These are phyloP conservation scores for Heliocidaris tuberculata DNA, from an alignment of 35 echinoderm and acorn worm species.

Conservation along the genomic window DNA sequence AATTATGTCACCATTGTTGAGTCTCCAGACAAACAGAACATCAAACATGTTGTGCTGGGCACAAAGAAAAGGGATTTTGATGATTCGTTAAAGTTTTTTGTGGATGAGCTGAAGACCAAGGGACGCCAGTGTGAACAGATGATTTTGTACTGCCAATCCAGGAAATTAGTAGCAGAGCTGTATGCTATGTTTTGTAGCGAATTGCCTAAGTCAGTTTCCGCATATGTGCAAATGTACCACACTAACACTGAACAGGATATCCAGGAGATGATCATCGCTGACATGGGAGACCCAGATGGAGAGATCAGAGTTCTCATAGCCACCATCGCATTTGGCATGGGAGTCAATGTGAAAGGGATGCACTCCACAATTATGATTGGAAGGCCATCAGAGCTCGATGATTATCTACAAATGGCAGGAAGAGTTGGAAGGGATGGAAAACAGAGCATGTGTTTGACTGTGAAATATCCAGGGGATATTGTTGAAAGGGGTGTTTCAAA, in stretches of 20 bases:
- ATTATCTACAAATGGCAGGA: background rate
- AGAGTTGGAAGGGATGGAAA: background rate
- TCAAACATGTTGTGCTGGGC: no score
- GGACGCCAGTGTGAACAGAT: background rate
- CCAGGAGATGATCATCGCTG: background rate
- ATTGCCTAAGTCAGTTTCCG: background rate
- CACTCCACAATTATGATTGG: background rate
- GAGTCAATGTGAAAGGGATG: background rate
- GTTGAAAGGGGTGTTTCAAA: background rate
- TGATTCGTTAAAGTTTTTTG: background rate
- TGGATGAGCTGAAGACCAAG: background rate
- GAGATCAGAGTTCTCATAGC: background rate
- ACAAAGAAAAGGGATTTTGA: background rate
- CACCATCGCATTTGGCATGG: background rate
- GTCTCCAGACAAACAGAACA: no score
- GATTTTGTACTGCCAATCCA: background rate
- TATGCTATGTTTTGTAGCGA: background rate
- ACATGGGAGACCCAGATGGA: background rate
- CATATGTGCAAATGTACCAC: background rate
- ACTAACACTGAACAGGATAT: background rate
- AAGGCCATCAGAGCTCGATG: background rate
- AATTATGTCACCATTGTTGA: no score
- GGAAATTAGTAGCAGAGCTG: background rate
- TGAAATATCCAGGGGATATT: slow-evolving; percentile 11
- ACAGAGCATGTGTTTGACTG: background rate